phyloP scores from a whole-genome alignment of 2,888 invertebrate genomes.

The Allygus modestus region DNA sequence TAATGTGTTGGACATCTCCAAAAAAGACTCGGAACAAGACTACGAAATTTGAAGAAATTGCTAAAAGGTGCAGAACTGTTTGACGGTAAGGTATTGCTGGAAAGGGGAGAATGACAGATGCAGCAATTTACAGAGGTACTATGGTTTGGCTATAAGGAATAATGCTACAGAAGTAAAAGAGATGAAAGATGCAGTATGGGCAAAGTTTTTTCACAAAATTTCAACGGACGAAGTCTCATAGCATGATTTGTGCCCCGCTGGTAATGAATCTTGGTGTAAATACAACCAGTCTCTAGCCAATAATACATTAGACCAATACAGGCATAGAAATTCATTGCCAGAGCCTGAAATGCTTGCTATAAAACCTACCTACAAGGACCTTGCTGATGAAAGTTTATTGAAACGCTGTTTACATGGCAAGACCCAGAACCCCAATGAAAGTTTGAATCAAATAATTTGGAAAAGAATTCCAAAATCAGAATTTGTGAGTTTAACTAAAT shows the following conservation, averaged over 20 bases:
- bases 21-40: constrained; percentile 63
- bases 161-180: constrained; percentile 65
- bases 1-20: constrained; percentile 53
- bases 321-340: not conserved
- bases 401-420: not conserved
- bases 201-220: constrained; percentile 68
- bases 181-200: constrained; percentile 70
- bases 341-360: not conserved
- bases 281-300: constrained; percentile 63
- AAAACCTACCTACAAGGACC: not conserved
- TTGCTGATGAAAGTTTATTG: not conserved
- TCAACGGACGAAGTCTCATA: constrained; percentile 69
- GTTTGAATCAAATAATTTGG: not conserved
- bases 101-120: constrained; percentile 68
- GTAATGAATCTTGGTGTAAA: constrained; percentile 68
- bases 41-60: constrained; percentile 48
- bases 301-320: not conserved
- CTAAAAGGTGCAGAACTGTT: not conserved
- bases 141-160: constrained; percentile 69
- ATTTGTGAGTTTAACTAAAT: not conserved
- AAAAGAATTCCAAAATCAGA: not conserved
- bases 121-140: constrained; percentile 68
- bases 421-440: not conserved
- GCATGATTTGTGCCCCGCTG: constrained; percentile 68
- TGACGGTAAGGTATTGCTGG: constrained; percentile 65